Percentiles rank a stretch among this genome's conserved stretches.
Evolutionary conservation across 1,140 invertebrate genomes (phyloP).

Genomic region (Drosophila asahinai): DNA sequence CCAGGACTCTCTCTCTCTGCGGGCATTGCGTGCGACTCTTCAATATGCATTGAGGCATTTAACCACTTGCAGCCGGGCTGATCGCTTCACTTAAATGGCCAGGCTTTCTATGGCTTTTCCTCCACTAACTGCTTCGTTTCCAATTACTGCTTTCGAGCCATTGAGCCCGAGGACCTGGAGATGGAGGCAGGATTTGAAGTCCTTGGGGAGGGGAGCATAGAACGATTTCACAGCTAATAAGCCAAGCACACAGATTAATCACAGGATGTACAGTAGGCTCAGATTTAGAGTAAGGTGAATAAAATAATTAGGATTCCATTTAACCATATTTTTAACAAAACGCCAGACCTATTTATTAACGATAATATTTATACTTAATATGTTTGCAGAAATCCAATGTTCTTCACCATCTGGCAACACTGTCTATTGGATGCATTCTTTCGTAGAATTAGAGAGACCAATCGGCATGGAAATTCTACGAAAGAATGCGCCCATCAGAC

Average conservation of each 20-base stretch:
- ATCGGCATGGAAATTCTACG: too few species aligned
- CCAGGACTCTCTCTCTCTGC: slow-evolving; percentile 3
- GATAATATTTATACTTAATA: too few species aligned
- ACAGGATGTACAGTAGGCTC: neutral
- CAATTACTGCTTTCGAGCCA: slow-evolving; percentile 62
- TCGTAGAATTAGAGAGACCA: too few species aligned
- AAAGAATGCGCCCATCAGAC: too few species aligned
- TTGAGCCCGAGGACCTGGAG: slow-evolving; percentile 24
- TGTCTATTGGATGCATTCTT: too few species aligned
- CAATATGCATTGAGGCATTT: slow-evolving; percentile 65
- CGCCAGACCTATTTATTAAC: too few species aligned
- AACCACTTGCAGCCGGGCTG: slow-evolving; percentile 44
- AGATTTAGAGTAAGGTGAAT: neutral
- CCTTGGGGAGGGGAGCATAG: too few species aligned
- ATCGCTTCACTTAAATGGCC: slow-evolving; percentile 55
- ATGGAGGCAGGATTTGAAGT: too few species aligned
- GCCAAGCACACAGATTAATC: neutral
- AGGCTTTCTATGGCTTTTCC: neutral
- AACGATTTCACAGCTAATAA: slow-evolving; percentile 3
- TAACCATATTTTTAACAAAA: too few species aligned
- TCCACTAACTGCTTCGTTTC: slow-evolving; percentile 34
- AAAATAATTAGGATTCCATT: too few species aligned
- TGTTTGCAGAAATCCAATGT: too few species aligned
- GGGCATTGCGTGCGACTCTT: slow-evolving; percentile 54
- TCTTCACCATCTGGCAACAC: too few species aligned